Conservation (phyloP, 92 coral and sea anemone genomes). For the Blastomussa wellsi region DNA sequence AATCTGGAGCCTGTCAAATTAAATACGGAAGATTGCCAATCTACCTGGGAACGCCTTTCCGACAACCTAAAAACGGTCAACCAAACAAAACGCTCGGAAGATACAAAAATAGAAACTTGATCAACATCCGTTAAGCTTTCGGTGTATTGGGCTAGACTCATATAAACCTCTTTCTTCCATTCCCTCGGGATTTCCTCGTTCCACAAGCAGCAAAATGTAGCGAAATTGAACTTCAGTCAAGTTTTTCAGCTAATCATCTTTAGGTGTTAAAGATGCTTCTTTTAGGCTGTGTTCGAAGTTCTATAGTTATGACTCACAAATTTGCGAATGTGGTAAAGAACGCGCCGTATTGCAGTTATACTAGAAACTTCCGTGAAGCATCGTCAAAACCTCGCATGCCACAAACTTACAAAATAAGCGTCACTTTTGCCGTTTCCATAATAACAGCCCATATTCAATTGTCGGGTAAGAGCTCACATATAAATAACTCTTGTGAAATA, state of each 20-base stretch:
- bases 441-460: background rate
- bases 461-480: background rate
- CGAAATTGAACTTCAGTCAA: background rate
- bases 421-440: background rate
- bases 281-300: background rate
- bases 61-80: too few relatives aligned
- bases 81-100: too few relatives aligned
- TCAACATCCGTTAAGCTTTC: background rate
- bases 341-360: background rate
- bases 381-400: background rate
- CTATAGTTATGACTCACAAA: background rate
- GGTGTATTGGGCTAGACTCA: background rate
- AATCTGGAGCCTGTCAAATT: too few relatives aligned
- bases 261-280: background rate
- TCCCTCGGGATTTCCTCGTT: background rate
- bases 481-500: background rate
- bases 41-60: too few relatives aligned
- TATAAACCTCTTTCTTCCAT: background rate
- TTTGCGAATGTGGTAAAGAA: background rate
- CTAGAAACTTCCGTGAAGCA: constrained; percentile 34
- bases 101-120: too few relatives aligned
- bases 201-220: background rate
- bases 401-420: background rate
- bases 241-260: background rate
- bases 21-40: too few relatives aligned